Evolutionary conservation across 1,140 invertebrate genomes (phyloP).

Genomic region (Formica exsecta): DNA sequence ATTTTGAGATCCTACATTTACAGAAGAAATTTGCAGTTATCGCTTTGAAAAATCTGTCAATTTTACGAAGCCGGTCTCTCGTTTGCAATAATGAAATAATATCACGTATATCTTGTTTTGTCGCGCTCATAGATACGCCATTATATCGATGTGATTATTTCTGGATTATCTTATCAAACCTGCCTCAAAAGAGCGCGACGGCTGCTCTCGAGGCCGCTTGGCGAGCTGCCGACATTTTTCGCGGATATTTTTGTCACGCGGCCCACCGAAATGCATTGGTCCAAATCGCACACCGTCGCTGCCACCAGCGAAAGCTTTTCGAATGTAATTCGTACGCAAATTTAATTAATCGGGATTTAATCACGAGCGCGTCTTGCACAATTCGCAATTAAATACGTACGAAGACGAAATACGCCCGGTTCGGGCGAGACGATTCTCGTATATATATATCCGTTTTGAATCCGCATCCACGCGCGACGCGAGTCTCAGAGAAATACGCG

Average conservation of each 20-base stretch:
- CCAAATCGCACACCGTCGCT: constrained; percentile 17
- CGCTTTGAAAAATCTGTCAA: background rate
- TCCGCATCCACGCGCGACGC: background rate
- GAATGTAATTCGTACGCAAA: background rate
- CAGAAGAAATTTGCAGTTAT: background rate
- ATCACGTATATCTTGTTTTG: background rate
- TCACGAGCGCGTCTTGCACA: background rate
- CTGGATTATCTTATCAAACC: constrained; percentile 79
- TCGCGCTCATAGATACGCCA: background rate
- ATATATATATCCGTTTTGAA: too few species aligned
- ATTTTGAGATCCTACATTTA: background rate
- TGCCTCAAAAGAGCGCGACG: constrained; percentile 58
- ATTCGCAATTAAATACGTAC: constrained; percentile 2
- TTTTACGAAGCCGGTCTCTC: background rate
- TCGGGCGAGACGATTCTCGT: constrained; percentile 11
- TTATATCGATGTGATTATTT: background rate
- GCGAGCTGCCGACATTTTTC: constrained; percentile 80
- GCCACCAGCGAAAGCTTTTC: background rate
- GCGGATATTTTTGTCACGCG: constrained; percentile 80
- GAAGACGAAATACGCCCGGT: too few species aligned
- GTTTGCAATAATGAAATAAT: background rate
- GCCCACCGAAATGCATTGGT: constrained; percentile 17
- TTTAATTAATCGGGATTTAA: background rate
- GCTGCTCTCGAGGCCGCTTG: constrained; percentile 76
- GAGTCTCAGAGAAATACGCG: background rate